A percentile compares a stretch with the other conserved stretches of the same genome.
Evolutionary conservation across 2,888 invertebrate species (phyloP).

Genomic region (Oscheius onirici): DNA sequence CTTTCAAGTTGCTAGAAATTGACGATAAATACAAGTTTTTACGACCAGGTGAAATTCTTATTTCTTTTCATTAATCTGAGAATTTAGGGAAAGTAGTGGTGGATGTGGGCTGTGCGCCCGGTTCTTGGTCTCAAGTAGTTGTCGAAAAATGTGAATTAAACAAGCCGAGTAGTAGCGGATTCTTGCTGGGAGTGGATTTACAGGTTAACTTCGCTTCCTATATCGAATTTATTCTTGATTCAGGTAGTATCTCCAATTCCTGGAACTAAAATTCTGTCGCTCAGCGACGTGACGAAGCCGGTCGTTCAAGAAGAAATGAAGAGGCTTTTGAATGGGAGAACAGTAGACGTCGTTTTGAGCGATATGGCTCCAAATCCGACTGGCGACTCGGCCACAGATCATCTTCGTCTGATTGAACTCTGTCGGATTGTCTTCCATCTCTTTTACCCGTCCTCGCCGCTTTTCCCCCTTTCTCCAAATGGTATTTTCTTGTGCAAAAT

Average conservation of each 20-base stretch:
- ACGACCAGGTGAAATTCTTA: slow-evolving; percentile 41
- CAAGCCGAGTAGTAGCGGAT: slow-evolving; percentile 38
- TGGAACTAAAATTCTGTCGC: slow-evolving; percentile 61
- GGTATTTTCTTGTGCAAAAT: slow-evolving; percentile 66
- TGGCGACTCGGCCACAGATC: slow-evolving; percentile 61
- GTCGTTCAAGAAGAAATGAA: slow-evolving; percentile 50
- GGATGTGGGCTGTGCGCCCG: slow-evolving; percentile 69
- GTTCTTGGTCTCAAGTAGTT: slow-evolving; percentile 70
- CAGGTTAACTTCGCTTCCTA: slow-evolving; percentile 42
- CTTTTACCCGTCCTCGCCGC: slow-evolving; percentile 35
- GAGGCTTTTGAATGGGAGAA: slow-evolving; percentile 46
- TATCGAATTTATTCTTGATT: slow-evolving; percentile 20
- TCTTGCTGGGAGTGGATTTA: slow-evolving; percentile 65
- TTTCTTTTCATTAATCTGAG: background rate
- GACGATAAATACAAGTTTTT: slow-evolving; percentile 63
- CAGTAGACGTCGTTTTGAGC: slow-evolving; percentile 66
- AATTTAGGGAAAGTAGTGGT: slow-evolving; percentile 49
- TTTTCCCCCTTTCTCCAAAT: slow-evolving; percentile 50
- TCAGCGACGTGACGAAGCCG: slow-evolving; percentile 58
- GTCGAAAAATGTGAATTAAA: slow-evolving; percentile 43
- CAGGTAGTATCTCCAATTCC: slow-evolving; percentile 62
- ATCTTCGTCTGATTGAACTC: slow-evolving; percentile 61
- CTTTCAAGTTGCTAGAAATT: slow-evolving; percentile 70
- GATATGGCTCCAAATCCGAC: slow-evolving; percentile 72
- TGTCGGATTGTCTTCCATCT: slow-evolving; percentile 54